Conservation (phyloP, 1,140 invertebrate species). For the Sitobion miscanthi region DNA sequence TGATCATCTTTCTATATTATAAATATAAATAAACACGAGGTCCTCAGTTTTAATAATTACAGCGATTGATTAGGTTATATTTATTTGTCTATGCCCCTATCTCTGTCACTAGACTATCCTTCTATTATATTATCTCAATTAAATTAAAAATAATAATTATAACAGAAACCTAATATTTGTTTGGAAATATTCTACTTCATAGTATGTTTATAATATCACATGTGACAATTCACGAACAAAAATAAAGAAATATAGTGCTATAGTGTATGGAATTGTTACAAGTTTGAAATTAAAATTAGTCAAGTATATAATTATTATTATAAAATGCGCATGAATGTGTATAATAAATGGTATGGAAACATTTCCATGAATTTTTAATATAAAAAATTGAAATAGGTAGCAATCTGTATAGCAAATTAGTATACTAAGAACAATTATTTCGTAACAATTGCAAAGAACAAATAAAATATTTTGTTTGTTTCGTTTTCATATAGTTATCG, state of each 20-base stretch:
- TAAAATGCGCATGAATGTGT: neutral
- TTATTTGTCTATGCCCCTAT: too few relatives aligned
- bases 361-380: neutral
- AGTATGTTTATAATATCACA: neutral
- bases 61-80: too few relatives aligned
- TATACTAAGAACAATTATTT: neutral
- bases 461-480: neutral
- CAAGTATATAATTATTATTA: neutral
- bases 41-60: too few relatives aligned
- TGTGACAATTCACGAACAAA: too few relatives aligned
- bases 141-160: neutral
- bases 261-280: neutral
- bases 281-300: neutral
- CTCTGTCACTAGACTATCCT: neutral
- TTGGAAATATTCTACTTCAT: neutral
- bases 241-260: too few relatives aligned
- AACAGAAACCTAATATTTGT: neutral
- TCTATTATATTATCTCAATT: neutral
- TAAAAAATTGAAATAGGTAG: neutral
- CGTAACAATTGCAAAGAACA: neutral
- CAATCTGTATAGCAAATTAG: neutral
- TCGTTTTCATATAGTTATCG: neutral
- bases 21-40: too few relatives aligned
- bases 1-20: too few relatives aligned
- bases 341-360: neutral